Evolutionary conservation across 2,888 invertebrate species (phyloP).

Genomic region (Corbicula japonica): DNA sequence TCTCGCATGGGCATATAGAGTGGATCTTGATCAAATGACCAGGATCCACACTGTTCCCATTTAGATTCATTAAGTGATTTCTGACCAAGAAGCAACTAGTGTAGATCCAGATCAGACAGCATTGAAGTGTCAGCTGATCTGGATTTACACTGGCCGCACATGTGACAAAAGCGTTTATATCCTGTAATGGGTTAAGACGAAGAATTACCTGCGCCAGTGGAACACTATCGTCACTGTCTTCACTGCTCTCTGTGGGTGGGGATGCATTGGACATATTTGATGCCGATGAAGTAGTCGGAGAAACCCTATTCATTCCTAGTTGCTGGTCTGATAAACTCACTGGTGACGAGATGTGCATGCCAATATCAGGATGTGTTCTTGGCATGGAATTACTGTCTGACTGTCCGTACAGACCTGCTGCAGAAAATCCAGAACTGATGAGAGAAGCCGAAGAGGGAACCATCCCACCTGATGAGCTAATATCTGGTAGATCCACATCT

Average conservation of each 20-base stretch:
- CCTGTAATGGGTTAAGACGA: no score
- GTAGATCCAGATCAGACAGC: no score
- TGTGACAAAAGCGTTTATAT: no score
- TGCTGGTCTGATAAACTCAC: constrained; percentile 21
- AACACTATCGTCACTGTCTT: constrained; percentile 93
- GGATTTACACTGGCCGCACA: no score
- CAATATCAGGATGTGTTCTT: constrained; percentile 80
- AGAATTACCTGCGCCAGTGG: constrained; percentile 84
- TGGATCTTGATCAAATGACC: no score
- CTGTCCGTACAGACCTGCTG: constrained; percentile 45
- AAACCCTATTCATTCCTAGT: constrained; percentile 26
- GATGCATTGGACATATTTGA: constrained; percentile 73
- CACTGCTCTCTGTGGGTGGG: constrained; percentile 91
- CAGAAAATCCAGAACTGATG: constrained; percentile 34
- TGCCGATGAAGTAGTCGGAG: constrained; percentile 38
- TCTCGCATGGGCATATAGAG: no score
- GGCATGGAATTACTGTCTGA: constrained; percentile 83
- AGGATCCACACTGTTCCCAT: no score
- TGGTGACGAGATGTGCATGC: constrained; percentile 17
- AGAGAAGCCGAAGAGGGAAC: constrained; percentile 37
- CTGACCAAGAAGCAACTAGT: no score
- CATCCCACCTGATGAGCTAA: constrained; percentile 76
- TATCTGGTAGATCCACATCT: constrained; percentile 85
- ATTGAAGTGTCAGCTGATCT: no score
- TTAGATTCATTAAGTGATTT: no score